phyloP scores from a whole-genome alignment of 1,140 invertebrate genomes.

The Notospermus geniculatus region DNA sequence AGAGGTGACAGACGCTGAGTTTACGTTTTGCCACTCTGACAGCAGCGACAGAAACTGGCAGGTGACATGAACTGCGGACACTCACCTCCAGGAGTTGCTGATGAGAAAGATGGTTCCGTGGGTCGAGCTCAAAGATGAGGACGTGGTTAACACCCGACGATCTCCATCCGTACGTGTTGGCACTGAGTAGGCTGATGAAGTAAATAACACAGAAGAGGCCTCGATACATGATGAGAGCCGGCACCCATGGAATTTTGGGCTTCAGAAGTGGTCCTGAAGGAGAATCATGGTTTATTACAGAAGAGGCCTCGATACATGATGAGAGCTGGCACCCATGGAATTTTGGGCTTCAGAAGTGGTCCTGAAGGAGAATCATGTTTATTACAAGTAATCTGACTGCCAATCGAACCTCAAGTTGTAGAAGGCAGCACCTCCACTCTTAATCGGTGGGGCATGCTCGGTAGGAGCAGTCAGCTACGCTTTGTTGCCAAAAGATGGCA shows the following conservation, averaged over 20 bases:
- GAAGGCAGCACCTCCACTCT: no score
- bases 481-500: no score
- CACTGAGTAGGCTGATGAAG: conserved; percentile 92
- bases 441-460: no score
- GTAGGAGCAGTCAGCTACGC: no score
- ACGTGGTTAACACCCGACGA: conserved; percentile 99
- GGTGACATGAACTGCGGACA: background rate
- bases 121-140: conserved; percentile 97
- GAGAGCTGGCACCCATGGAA: conserved; percentile 56
- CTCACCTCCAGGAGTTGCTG: conserved; percentile 89
- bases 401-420: no score
- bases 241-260: conserved; percentile 46
- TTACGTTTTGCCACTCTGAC: no score
- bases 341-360: background rate
- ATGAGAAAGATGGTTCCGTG: conserved; percentile 89
- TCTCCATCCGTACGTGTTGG: conserved; percentile 98
- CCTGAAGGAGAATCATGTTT: conserved; percentile 43
- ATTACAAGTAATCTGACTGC: no score
- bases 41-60: conserved; percentile 6
- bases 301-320: conserved; percentile 86
- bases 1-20: no score
- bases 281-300: conserved; percentile 69
- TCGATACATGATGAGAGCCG: conserved; percentile 71
- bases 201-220: conserved; percentile 89
- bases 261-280: background rate